Conservation (phyloP, 1,140 invertebrate species). For the Capitella teleta region DNA sequence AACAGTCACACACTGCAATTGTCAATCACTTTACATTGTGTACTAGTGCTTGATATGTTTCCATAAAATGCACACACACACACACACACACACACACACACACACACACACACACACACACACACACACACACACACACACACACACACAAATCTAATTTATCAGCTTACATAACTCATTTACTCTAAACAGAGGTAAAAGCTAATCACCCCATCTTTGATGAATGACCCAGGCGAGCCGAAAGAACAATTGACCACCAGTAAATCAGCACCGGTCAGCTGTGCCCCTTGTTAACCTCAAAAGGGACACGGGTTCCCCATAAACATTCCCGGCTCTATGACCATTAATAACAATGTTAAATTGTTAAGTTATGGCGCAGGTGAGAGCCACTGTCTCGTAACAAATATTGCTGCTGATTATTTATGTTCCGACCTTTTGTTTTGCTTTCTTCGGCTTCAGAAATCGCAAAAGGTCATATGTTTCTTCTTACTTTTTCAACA, state of each 20-base stretch:
- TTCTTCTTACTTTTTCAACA: too few relatives aligned
- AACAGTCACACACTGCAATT: too few relatives aligned
- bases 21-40: too few relatives aligned
- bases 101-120: neutral
- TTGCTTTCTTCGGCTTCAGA: too few relatives aligned
- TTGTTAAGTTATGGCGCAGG: too few relatives aligned
- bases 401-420: too few relatives aligned
- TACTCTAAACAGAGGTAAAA: neutral
- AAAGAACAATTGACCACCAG: neutral
- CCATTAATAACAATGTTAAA: neutral
- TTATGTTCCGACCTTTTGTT: too few relatives aligned
- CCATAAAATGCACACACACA: neutral
- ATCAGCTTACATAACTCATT: neutral
- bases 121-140: constrained; percentile 3
- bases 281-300: neutral
- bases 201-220: neutral
- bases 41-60: too few relatives aligned
- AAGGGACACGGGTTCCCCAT: neutral
- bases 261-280: neutral
- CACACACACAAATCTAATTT: neutral
- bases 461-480: too few relatives aligned
- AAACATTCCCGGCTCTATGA: too few relatives aligned
- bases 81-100: neutral
- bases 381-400: too few relatives aligned
- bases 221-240: neutral